Evolutionary conservation across 2,888 invertebrate genomes (phyloP), one percentile per base, ranked within the genome.

Genomic region (Calliphora vomitoria): DNA sequence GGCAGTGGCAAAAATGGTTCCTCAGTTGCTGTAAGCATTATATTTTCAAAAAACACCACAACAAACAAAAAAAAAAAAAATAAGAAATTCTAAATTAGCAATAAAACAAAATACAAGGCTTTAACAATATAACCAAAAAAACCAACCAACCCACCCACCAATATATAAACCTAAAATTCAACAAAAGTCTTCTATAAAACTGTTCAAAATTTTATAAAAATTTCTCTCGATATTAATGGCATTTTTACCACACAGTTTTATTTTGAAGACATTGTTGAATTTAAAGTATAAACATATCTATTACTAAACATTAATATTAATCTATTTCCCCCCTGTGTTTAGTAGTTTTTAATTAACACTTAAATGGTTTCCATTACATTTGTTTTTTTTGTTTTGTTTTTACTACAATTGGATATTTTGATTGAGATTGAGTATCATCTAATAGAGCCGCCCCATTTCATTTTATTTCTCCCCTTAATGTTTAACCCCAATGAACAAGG

Each of bases 1-100:
- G 99, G 99, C 93, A 96, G 97, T 94, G 98, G 99, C 93, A 98
- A 98, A 95, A 98, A 98, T 94, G 98, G 98, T 94, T 98, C 98
- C 90, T 98, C 98, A 90, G 97, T 99, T 93, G 99, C 99, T 94
- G 98, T 94, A 94, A 94, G 94, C 92, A 93, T 92, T 89, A 76
- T 64, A 68, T 64, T 74, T 74, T 20, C 75, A 81, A 76, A 64
- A 82, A 50, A 44, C 78, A 20, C 35, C 68, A 76, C 69, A 66
- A 41, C 55, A 31, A 50, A 53, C 4, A 72, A 44, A 1, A 0
- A 6, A 5, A 64, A 18, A 4, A 60, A 41, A 66, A 20, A 79
- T n/a, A 53, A 71, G 62, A 62, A 72, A 58, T 72, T 71, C 53
- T 38, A 53, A 76, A 60, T 79, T 78, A 68, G 15, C 60, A 38